Base-by-base conservation (phyloP, 2,888 invertebrate species). In the Eupsilia transversa region DNA sequence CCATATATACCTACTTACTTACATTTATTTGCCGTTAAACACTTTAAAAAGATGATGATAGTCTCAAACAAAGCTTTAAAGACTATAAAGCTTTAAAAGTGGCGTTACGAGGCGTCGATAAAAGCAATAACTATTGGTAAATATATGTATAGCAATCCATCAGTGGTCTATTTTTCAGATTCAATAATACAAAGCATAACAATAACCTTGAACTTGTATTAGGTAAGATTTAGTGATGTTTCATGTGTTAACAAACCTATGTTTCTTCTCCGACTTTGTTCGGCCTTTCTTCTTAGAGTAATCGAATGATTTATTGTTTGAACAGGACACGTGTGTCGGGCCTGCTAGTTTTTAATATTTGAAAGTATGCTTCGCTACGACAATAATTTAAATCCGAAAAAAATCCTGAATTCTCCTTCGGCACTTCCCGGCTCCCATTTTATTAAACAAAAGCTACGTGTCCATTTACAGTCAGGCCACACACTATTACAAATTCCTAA, bases 401-500 rank as follows among this genome's bases (percentile, higher is more conserved):
- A 20, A 46, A 46, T 49, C 10, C 23, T 23, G 9, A 49, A 23
- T 49, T 23, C 23, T 49, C 23, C 49, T 23, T 49, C 43, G 43
- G 4, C 17, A 43, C 43, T 43, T 43, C 14, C 17, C 4, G 43
- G 14, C 4, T 0, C 43, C 43, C 23, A 59, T 14, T 61, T 61
- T 23, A 38, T 38, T 3, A 30, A 49, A 30, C 3, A 67, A 38
- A 68, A 69, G 4, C 17, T 9, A 54, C 9, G 20, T 23, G 27
- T 6, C 2, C 4, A 41, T 30, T 38, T 33, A 20, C 30, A 38
- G 17, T 35, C 14, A 3, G 0, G 9, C 7, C 43, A 54, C 6
- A 27, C 9, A 33, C 3, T 38, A 38, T 67, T 38, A 33, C 20
- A 71, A 79, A 52, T n/a, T n/a, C n/a, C n/a, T 49, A 17, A 23